Base-by-base conservation (phyloP, 2,888 invertebrate genomes). In the Caenorhabditis becei region DNA sequence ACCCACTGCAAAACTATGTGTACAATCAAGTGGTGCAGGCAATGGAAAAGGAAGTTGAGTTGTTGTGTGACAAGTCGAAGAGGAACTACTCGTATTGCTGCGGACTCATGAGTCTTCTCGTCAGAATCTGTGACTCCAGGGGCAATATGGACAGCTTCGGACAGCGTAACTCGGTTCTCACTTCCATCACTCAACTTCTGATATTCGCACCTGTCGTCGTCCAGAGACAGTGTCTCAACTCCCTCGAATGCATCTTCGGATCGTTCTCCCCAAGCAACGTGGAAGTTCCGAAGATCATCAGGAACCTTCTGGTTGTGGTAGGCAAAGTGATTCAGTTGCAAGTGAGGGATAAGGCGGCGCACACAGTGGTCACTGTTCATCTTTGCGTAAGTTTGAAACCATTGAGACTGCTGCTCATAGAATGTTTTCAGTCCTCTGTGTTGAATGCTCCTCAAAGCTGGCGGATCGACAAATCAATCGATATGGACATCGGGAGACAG, bases 61-160 rank as follows among this genome's bases (percentile, higher is more conserved):
- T 84, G 2, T 83, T 90, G 10, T 86, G 89, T 37, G 84, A 85
- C 20, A 85, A 85, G n/a, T 63, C 82, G 10, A 90, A 90, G 62
- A 77, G 87, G 16, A 91, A 91, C 77, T 91, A 89, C 74, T 89
- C 90, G 2, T 91, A 91, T 72, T 86, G 87, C 7, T 89, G 87
- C 66, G 91, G 90, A 0, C 74, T 91, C 51, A 83, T 91, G 83
- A 84, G 83, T 8, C 85, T 91, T 83, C 66, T 91, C 11, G 84
- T 85, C 14, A 80, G 88, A 28, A 88, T 90, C 23, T 86, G 89
- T 71, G 85, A 81, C 24, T 84, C 95, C 95, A 0, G 93, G 28
- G 94, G 94, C 83, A 97, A 97, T 91, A 93, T 97, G 56, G 94
- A 94, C 87, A 77, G 82, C 47, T 71, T 77, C 20, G 77, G 70